phyloP scores from a whole-genome alignment of 2,888 invertebrate genomes.

The Stenodema calcarata region DNA sequence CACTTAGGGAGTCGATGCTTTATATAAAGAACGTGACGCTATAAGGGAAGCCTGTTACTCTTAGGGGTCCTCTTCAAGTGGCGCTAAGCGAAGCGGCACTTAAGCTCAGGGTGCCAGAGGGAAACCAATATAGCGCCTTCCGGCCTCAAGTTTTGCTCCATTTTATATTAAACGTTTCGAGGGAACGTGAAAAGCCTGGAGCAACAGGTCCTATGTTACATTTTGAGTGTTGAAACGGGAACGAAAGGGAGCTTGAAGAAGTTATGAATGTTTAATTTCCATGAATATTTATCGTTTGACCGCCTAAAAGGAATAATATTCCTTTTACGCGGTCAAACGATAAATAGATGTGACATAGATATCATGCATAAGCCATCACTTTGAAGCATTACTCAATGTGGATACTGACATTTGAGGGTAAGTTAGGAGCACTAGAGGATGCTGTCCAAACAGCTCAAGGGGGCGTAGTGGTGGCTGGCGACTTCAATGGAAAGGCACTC shows the following conservation, averaged over 20 bases:
- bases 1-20: not conserved
- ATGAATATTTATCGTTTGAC: not conserved
- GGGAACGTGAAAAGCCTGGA: not conserved
- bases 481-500: too few species aligned
- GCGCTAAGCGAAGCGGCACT: not conserved
- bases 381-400: too few species aligned
- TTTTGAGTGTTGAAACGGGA: not conserved
- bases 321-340: too few species aligned
- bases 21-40: not conserved
- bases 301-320: too few species aligned
- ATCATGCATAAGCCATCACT: too few species aligned
- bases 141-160: not conserved
- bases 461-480: too few species aligned
- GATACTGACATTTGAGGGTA: too few species aligned
- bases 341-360: too few species aligned
- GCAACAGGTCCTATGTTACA: not conserved
- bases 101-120: not conserved
- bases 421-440: too few species aligned
- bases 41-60: not conserved
- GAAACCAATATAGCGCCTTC: not conserved
- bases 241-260: not conserved
- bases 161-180: not conserved
- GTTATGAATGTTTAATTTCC: not conserved
- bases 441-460: too few species aligned
- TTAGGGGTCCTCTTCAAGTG: not conserved